phyloP scores from a whole-genome alignment of 2,888 invertebrate genomes.

The Torymus texanus region DNA sequence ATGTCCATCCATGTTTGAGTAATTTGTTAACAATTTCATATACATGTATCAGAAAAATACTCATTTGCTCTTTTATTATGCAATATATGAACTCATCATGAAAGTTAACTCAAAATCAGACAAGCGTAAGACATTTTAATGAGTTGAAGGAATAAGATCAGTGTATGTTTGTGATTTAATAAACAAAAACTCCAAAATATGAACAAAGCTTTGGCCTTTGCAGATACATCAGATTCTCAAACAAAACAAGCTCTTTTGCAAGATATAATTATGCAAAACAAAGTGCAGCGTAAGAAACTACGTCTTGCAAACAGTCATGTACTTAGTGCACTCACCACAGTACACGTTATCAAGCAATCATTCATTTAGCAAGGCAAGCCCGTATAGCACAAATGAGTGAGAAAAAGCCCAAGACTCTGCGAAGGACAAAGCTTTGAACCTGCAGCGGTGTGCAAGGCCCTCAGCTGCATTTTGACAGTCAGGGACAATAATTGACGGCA shows the following conservation, averaged over 20 bases:
- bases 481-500: slow-evolving; percentile 42
- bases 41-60: too few species aligned
- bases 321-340: too few species aligned
- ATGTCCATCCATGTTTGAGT: too few species aligned
- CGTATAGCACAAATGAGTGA: not conserved
- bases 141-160: not conserved
- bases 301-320: not conserved
- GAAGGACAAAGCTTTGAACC: slow-evolving; percentile 20
- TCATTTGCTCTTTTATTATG: too few species aligned
- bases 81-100: too few species aligned
- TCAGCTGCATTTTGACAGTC: slow-evolving; percentile 25
- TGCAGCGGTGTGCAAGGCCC: not conserved
- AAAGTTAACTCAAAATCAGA: too few species aligned
- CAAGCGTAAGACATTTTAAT: too few species aligned
- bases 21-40: too few species aligned
- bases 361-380: not conserved
- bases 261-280: slow-evolving; percentile 12
- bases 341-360: not conserved
- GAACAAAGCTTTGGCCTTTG: too few species aligned
- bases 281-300: slow-evolving; percentile 30
- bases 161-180: too few species aligned
- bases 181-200: too few species aligned
- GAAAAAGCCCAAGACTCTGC: not conserved
- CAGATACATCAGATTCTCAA: too few species aligned
- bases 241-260: slow-evolving; percentile 23